These are phyloP conservation scores for Pteronura brasiliensis DNA, from an alignment of 2,113 vertebrate genomes.

Conservation along the genomic window DNA sequence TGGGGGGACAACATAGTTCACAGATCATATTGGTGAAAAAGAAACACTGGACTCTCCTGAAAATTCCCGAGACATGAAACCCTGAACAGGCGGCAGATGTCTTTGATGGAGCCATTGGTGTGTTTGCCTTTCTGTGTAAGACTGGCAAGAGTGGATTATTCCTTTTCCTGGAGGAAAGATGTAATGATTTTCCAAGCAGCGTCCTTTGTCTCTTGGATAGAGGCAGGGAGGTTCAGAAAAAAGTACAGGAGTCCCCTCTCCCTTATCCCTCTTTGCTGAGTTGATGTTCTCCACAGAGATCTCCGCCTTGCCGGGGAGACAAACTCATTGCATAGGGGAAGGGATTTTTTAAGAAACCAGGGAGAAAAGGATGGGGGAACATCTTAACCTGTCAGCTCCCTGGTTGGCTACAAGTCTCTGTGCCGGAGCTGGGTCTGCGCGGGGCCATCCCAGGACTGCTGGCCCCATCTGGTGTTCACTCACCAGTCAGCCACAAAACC, in stretches of 20 bases:
- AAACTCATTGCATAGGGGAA: constrained; percentile 62
- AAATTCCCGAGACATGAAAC: background rate
- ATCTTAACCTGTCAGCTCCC: background rate
- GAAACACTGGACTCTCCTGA: background rate
- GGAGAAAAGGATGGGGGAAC: background rate
- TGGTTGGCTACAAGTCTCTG: background rate
- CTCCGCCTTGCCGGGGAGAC: constrained; percentile 17
- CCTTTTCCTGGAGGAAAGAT: constrained; percentile 54
- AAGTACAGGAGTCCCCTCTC: background rate
- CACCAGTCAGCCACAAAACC: background rate
- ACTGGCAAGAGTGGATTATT: constrained; percentile 63
- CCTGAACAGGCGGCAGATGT: background rate
- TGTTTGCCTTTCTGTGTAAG: constrained; percentile 50
- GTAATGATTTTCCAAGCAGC: constrained; percentile 69
- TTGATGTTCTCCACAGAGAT: background rate
- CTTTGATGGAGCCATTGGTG: constrained; percentile 12
- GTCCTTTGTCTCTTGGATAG: constrained; percentile 60
- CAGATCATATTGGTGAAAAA: background rate
- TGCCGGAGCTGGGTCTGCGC: fast-evolving
- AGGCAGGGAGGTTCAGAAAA: constrained; percentile 39
- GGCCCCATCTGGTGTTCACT: constrained; percentile 67
- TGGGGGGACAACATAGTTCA: background rate
- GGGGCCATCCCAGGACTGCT: background rate
- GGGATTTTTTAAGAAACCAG: constrained; percentile 30
- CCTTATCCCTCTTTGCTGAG: background rate